Conservation (phyloP, 2,888 invertebrate species). For the Frankliniella fusca region DNA sequence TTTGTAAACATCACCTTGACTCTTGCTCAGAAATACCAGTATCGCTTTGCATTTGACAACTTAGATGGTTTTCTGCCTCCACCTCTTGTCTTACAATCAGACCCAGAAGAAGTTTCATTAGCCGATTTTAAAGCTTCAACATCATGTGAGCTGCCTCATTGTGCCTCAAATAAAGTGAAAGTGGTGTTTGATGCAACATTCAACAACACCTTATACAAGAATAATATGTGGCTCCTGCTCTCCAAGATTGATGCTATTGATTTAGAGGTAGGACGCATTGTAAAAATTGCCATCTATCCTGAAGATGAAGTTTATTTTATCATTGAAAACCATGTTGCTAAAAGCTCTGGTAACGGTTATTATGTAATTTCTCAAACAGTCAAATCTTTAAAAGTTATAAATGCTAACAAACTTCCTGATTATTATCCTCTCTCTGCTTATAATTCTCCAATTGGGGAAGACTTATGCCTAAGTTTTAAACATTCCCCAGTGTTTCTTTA, state of each 20-base stretch:
- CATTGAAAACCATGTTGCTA: not conserved
- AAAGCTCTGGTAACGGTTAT: not conserved
- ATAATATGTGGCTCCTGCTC: not conserved
- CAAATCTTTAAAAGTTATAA: too few relatives aligned
- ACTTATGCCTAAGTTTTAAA: too few relatives aligned
- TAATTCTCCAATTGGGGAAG: too few relatives aligned
- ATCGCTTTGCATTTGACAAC: not conserved
- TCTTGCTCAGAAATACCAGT: not conserved
- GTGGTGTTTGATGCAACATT: not conserved
- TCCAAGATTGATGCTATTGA: not conserved
- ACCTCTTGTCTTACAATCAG: too few relatives aligned
- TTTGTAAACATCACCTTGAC: not conserved
- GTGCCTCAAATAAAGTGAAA: not conserved
- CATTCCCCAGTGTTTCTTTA: too few relatives aligned
- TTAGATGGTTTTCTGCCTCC: not conserved
- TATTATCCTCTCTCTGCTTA: too few relatives aligned
- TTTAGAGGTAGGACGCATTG: not conserved
- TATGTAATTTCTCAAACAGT: not conserved
- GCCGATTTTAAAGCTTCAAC: not conserved
- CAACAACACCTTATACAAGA: not conserved
- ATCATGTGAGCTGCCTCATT: not conserved
- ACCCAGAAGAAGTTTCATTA: not conserved
- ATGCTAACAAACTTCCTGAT: too few relatives aligned
- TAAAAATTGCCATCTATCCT: not conserved
- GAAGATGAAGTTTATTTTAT: not conserved